Conservation (phyloP, 2,888 invertebrate species). For the Arctia plantaginis region DNA sequence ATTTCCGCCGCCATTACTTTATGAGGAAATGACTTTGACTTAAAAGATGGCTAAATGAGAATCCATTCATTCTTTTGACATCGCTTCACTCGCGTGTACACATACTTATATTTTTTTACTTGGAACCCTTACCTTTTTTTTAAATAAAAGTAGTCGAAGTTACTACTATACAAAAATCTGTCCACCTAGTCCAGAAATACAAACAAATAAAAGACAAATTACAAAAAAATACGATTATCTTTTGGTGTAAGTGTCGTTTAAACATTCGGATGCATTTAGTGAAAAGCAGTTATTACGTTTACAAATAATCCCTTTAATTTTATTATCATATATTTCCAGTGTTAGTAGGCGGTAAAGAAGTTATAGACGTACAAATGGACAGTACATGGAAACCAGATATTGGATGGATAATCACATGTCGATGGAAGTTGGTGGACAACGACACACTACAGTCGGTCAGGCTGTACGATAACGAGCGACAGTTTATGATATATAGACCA, state of each 20-base stretch:
- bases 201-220: too few species aligned
- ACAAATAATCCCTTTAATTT: too few species aligned
- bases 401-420: constrained; percentile 73
- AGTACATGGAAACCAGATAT: constrained; percentile 65
- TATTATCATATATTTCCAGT: constrained; percentile 42
- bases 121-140: too few species aligned
- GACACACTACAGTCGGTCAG: constrained; percentile 75
- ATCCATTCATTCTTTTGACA: background rate
- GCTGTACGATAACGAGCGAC: constrained; percentile 65
- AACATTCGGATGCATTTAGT: too few species aligned
- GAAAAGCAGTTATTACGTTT: too few species aligned
- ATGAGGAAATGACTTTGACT: background rate
- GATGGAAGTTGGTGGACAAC: constrained; percentile 64
- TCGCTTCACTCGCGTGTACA: background rate
- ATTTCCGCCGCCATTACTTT: background rate
- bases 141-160: too few species aligned
- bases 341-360: constrained; percentile 39
- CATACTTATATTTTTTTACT: too few species aligned
- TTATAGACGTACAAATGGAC: constrained; percentile 60
- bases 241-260: too few species aligned
- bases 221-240: too few species aligned
- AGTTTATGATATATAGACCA: constrained; percentile 74
- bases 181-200: too few species aligned
- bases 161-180: too few species aligned
- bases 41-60: too few species aligned